Base-by-base conservation (phyloP, 2,888 invertebrate genomes). In the Chironomus tentans region DNA sequence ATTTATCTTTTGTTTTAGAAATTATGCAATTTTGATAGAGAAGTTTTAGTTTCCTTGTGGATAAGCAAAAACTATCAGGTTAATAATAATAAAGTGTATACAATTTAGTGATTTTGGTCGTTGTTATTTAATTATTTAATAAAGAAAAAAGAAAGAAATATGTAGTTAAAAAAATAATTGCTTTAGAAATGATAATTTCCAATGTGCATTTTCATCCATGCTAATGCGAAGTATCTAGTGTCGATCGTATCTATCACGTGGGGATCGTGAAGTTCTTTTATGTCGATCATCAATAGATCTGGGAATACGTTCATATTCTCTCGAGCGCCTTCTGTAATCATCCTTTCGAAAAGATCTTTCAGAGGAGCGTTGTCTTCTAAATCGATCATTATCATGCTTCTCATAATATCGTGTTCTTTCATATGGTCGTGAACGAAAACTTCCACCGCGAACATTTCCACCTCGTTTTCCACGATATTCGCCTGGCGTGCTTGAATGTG, bases 401-500 rank as follows among this genome's bases (percentile, higher is more conserved):
- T 56, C 56, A 18, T 56, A 56, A 15, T 56, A 56, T 5, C 56
- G 56, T 18, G 56, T 56, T 18, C 56, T 56, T 18, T 56, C 56
- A 7, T 18, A 56, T 56, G 56, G 56, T 18, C 56, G 4, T 6
- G 18, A 56, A 18, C 72, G 61, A 15, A 38, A 62, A 12, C 28
- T 56, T 21, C 65, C 12, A 18, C 10, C 62, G 4, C 74, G 46
- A 10, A 56, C 38, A 13, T 28, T 15, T 18, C 56, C 21, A 13
- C 68, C 68, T 13, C 74, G 74, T 65, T 74, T 74, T 15, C 74
- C 74, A 10, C 68, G 74, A 48, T 74, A 74, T 24, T 21, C 24
- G 1, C 65, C 98, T 6, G 98, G 98, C 4, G 98, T 98, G 10
- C 98, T 98, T 0, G 97, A 97, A 83, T 98, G 98, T 10, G 98